Evolutionary conservation across 2,888 invertebrate species (phyloP).

Genomic region (Bombyx huttoni): DNA sequence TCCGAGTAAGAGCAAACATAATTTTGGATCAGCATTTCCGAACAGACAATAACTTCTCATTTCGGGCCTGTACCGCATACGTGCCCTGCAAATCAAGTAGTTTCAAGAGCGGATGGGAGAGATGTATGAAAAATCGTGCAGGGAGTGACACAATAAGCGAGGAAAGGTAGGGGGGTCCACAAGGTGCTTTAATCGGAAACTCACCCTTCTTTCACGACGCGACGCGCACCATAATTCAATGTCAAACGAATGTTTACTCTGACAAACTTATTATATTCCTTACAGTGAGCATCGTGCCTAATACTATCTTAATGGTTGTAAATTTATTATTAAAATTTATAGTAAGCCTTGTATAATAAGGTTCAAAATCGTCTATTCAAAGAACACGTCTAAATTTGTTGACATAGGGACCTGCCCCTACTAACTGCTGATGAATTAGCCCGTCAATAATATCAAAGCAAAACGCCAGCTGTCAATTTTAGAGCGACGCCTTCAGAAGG

Average conservation of each 20-base stretch:
- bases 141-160: conserved; percentile 58
- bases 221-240: conserved; percentile 14
- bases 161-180: conserved; percentile 36
- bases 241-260: conserved; percentile 13
- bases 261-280: too few relatives aligned
- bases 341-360: background rate
- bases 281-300: too few relatives aligned
- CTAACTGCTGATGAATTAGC: conserved; percentile 47
- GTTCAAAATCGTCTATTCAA: background rate
- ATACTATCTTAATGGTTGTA: too few relatives aligned
- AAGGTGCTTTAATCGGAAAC: conserved; percentile 63
- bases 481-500: conserved; percentile 39
- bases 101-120: conserved; percentile 61
- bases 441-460: conserved; percentile 55
- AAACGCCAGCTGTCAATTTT: conserved; percentile 53
- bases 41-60: background rate
- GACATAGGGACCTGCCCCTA: conserved; percentile 16
- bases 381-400: background rate
- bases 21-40: background rate
- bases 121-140: conserved; percentile 65
- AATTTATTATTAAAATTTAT: too few relatives aligned
- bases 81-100: conserved; percentile 69
- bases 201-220: conserved; percentile 19
- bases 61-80: conserved; percentile 24
- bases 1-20: conserved; percentile 1